Conservation (phyloP, 53 echinoderm and acorn worm genomes). For the Crossaster papposus region DNA sequence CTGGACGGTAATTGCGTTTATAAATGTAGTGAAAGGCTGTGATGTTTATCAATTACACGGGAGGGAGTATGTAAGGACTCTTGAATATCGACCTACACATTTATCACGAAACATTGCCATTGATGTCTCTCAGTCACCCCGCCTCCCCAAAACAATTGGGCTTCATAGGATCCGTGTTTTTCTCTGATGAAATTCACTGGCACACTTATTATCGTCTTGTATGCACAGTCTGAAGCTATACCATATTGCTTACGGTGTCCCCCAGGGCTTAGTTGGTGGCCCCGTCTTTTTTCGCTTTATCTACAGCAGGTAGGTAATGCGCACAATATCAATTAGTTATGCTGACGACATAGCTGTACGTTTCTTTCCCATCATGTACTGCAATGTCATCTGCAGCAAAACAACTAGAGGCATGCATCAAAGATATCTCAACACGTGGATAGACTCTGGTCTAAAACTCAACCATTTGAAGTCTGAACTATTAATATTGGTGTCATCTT, state of each 20-base stretch:
- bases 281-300: conserved; percentile 49
- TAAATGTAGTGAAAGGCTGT: no score
- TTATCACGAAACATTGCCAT: no score
- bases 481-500: conserved; percentile 54
- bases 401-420: conserved; percentile 41
- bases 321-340: conserved; percentile 34
- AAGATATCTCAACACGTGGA: conserved; percentile 46
- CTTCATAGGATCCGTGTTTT: no score
- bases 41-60: no score
- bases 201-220: no score
- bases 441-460: conserved; percentile 41
- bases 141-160: no score
- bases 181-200: no score
- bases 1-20: no score
- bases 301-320: conserved; percentile 22
- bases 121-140: no score
- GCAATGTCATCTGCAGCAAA: conserved; percentile 27
- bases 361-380: conserved; percentile 40
- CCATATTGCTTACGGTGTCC: conserved; percentile 34
- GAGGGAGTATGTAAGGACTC: no score
- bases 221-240: neutral
- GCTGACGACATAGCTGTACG: conserved; percentile 58
- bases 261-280: conserved; percentile 49
- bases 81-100: no score
- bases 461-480: conserved; percentile 44